These are phyloP conservation scores for Amphipyra berbera DNA, from an alignment of 2,888 invertebrate species.

Conservation along the genomic window DNA sequence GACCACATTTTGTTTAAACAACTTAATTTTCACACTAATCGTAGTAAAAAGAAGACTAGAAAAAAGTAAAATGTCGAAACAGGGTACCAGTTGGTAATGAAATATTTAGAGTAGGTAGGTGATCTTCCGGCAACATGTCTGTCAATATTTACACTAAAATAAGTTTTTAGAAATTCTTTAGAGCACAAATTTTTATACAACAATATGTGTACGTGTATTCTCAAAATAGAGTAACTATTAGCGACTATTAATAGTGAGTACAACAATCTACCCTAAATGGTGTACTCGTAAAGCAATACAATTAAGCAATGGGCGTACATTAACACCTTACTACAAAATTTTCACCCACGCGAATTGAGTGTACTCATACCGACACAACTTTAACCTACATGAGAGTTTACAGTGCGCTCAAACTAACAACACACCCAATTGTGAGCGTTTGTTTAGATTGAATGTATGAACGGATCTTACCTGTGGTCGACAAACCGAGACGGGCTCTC, in stretches of 20 bases:
- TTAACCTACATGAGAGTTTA: slow-evolving; percentile 76
- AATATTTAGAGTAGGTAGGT: too few species aligned
- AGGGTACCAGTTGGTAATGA: too few species aligned
- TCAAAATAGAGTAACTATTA: slow-evolving; percentile 81
- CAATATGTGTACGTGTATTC: slow-evolving; percentile 12
- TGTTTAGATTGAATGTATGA: slow-evolving; percentile 70
- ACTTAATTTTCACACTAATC: slow-evolving; percentile 20
- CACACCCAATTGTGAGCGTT: slow-evolving; percentile 70
- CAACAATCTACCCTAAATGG: slow-evolving; percentile 78
- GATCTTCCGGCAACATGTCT: too few species aligned
- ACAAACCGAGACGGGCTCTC: slow-evolving; percentile 65
- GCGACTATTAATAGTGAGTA: slow-evolving; percentile 78
- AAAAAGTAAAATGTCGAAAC: too few species aligned
- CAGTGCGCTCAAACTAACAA: slow-evolving; percentile 65
- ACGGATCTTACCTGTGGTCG: slow-evolving; percentile 69
- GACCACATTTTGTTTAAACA: slow-evolving; percentile 65
- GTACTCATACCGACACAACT: slow-evolving; percentile 70
- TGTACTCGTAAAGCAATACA: slow-evolving; percentile 85
- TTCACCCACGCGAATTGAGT: slow-evolving; percentile 81
- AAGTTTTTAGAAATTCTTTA: too few species aligned
- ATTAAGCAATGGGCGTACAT: slow-evolving; percentile 87
- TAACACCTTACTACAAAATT: slow-evolving; percentile 83
- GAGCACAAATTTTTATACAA: too few species aligned
- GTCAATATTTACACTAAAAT: too few species aligned
- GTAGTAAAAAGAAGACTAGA: not conserved